Evolutionary conservation across 2,888 invertebrate genomes (phyloP).

Genomic region (Pseudanteris insignis): DNA sequence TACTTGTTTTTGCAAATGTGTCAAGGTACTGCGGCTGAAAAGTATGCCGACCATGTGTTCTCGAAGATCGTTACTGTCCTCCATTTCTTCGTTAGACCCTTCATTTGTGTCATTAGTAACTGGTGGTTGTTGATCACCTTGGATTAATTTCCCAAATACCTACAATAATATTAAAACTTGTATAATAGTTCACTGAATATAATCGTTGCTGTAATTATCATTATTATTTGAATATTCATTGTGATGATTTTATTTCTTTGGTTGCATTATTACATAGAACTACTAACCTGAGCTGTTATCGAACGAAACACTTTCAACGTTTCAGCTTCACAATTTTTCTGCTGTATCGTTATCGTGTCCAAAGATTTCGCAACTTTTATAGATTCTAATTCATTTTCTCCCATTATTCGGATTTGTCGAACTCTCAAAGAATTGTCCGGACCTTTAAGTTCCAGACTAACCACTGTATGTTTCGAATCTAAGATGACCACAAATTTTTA

Average conservation of each 20-base stretch:
- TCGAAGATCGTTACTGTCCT: constrained; percentile 77
- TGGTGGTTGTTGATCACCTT: constrained; percentile 71
- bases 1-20: constrained; percentile 91
- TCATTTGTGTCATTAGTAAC: constrained; percentile 56
- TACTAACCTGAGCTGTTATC: constrained; percentile 90
- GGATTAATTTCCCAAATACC: constrained; percentile 90
- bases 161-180: too few relatives aligned
- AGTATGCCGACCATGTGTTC: constrained; percentile 97
- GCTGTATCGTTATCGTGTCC: constrained; percentile 75
- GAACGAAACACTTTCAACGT: constrained; percentile 91
- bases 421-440: constrained; percentile 90
- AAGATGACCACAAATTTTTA: constrained; percentile 8
- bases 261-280: too few relatives aligned
- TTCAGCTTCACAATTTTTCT: constrained; percentile 88
- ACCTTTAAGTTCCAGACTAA: constrained; percentile 88
- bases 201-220: not conserved
- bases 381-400: constrained; percentile 72
- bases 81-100: constrained; percentile 60
- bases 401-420: constrained; percentile 81
- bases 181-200: too few relatives aligned
- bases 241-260: constrained; percentile 1
- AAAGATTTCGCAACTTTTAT: constrained; percentile 68
- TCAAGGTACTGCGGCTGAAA: constrained; percentile 92
- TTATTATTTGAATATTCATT: not conserved
- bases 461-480: constrained; percentile 69